Conservation (phyloP, 2,888 invertebrate species). For the Andrena bicolor region DNA sequence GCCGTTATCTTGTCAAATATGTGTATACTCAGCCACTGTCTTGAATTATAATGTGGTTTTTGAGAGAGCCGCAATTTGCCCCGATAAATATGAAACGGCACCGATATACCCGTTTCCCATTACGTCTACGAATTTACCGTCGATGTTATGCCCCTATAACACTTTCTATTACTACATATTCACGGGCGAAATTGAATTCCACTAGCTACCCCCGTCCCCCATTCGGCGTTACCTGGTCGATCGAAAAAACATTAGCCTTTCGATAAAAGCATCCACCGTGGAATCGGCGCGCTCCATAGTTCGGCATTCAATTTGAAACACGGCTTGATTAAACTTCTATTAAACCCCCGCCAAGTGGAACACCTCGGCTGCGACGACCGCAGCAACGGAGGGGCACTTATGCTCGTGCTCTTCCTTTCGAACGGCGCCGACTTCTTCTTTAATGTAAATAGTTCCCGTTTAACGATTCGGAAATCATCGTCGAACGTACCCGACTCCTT, state of each 20-base stretch:
- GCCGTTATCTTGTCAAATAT: not conserved
- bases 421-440: constrained; percentile 9
- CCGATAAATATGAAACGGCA: constrained; percentile 1
- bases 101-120: not conserved
- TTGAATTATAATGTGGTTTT: not conserved
- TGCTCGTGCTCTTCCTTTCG: constrained; percentile 12
- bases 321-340: constrained; percentile 35
- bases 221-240: constrained; percentile 16
- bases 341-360: constrained; percentile 23
- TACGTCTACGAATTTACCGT: constrained; percentile 9
- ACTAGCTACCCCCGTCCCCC: not conserved
- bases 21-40: not conserved
- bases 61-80: not conserved
- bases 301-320: constrained; percentile 37
- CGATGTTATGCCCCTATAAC: constrained; percentile 33
- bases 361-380: not conserved
- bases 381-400: not conserved
- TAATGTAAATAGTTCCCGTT: constrained; percentile 36
- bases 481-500: too few relatives aligned
- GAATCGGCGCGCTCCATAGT: constrained; percentile 5
- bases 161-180: constrained; percentile 38
- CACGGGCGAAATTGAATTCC: constrained; percentile 42
- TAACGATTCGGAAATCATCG: constrained; percentile 26
- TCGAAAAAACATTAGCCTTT: constrained; percentile 56
- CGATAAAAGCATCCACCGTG: constrained; percentile 40